A percentile compares a stretch with the other conserved stretches of the same genome.
Conservation (phyloP, 2,113 vertebrate species). For the Mirounga angustirostris region DNA sequence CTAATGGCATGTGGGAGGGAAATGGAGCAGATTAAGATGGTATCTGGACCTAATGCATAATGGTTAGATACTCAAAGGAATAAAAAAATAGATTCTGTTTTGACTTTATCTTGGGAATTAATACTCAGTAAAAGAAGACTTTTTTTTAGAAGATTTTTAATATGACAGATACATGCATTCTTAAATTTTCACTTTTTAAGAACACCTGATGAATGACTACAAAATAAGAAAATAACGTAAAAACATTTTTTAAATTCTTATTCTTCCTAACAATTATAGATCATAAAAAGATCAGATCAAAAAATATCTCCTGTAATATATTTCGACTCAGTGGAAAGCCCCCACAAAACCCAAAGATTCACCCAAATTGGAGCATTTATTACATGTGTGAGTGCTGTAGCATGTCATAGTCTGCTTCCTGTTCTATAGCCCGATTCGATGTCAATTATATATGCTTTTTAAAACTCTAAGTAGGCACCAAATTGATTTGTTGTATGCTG, state of each 20-base stretch:
- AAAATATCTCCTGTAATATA: neutral
- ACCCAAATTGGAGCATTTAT: neutral
- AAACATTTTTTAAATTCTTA: conserved; percentile 7
- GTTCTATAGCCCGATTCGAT: neutral
- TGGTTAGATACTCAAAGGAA: neutral
- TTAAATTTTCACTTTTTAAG: neutral
- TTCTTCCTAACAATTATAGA: neutral
- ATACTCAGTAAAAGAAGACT: neutral
- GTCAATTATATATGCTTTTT: neutral
- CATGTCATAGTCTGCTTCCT: neutral
- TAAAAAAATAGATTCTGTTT: neutral
- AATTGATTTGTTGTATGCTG: neutral
- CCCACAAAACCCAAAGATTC: neutral
- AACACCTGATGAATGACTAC: neutral
- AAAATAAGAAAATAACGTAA: conserved; percentile 6
- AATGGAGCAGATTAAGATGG: neutral
- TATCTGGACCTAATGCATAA: neutral
- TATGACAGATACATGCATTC: neutral
- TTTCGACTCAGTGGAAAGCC: neutral
- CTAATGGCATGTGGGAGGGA: neutral
- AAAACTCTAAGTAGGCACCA: neutral
- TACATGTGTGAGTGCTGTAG: neutral
- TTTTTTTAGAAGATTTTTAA: neutral
- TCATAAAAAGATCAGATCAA: neutral
- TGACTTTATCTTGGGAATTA: neutral